Evolutionary conservation across 2,888 invertebrate genomes (phyloP), one percentile per base, ranked within the genome.

Genomic region (Euspilapteryx auroguttella): DNA sequence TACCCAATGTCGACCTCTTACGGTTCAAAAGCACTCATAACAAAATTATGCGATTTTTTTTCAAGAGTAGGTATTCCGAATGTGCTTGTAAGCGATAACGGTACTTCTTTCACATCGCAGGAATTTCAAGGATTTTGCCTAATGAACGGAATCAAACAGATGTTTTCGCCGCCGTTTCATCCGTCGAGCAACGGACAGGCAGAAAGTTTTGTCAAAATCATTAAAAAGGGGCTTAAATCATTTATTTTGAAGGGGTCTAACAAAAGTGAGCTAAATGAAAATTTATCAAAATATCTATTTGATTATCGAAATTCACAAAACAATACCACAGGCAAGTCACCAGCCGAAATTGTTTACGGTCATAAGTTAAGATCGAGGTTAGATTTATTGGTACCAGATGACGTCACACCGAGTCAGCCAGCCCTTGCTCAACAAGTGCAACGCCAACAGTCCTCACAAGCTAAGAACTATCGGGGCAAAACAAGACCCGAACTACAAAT

Each of bases 141-240:
- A 9, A 12, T 26, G 4, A 42, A 44, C 20, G 40, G 41, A 3
- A 44, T 41, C 8, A 21, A 21, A 6, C 41, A 42, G 21, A 3
- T 42, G 6, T 35, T 36, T 2, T 38, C 41, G 9, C 41, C 41
- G 2, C 31, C 31, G 2, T 42, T 40, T 21, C 37, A 41, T 24
- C 40, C 42, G 12, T 28, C 40, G 4, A 44, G 40, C 21, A 40
- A 41, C 14, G 39, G 41, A 2, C 43, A 43, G 15, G 41, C 41
- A 0, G 41, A 42, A 21, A 34, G 36, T 11, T 38, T 31, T 15
- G 41, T 43, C 1, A 45, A 45, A 29, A 32, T 44, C 5, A 32
- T 42, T 2, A 44, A 45, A 34, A 42, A 36, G 21, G 42, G 42
- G 3, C 34, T 41, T 23, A 42, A 39, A 29, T 30, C 37, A 4